Conservation (phyloP, 2,888 invertebrate species). For the Mechanitis messenoides region DNA sequence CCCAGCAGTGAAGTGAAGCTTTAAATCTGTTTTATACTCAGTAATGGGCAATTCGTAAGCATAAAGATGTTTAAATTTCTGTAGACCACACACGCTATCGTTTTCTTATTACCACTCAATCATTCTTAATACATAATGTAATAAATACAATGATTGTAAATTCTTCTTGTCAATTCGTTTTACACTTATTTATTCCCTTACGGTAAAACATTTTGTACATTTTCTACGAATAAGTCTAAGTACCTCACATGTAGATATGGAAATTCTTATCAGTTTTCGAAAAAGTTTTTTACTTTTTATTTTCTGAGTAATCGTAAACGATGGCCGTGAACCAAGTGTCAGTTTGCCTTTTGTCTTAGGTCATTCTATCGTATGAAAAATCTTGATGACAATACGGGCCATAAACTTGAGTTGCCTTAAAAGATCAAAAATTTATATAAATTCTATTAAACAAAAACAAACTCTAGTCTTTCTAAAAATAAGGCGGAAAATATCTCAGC, state of each 20-base stretch:
- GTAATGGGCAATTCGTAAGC: slow-evolving; percentile 31
- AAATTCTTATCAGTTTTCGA: slow-evolving; percentile 9
- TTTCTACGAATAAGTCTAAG: too few species aligned
- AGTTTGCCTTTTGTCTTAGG: slow-evolving; percentile 52
- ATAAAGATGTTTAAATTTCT: slow-evolving; percentile 25
- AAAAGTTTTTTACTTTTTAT: slow-evolving; percentile 14
- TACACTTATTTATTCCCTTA: neutral
- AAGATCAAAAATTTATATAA: slow-evolving; percentile 14
- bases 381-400: slow-evolving; percentile 64
- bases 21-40: slow-evolving; percentile 29
- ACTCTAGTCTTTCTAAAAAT: slow-evolving; percentile 10
- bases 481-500: slow-evolving; percentile 29
- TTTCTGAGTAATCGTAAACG: slow-evolving; percentile 44
- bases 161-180: neutral
- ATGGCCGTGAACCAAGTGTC: slow-evolving; percentile 46
- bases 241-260: neutral
- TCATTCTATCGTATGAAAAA: slow-evolving; percentile 42
- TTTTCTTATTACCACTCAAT: slow-evolving; percentile 2
- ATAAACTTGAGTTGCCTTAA: slow-evolving; percentile 42
- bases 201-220: too few species aligned
- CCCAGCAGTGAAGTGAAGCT: slow-evolving; percentile 21
- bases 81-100: slow-evolving; percentile 26
- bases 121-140: neutral
- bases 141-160: neutral
- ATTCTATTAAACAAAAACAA: slow-evolving; percentile 1